Percentiles rank a stretch among this genome's conserved stretches.
These are phyloP conservation scores for Cheilosia pagana DNA, from an alignment of 2,888 invertebrate genomes.

Conservation along the genomic window DNA sequence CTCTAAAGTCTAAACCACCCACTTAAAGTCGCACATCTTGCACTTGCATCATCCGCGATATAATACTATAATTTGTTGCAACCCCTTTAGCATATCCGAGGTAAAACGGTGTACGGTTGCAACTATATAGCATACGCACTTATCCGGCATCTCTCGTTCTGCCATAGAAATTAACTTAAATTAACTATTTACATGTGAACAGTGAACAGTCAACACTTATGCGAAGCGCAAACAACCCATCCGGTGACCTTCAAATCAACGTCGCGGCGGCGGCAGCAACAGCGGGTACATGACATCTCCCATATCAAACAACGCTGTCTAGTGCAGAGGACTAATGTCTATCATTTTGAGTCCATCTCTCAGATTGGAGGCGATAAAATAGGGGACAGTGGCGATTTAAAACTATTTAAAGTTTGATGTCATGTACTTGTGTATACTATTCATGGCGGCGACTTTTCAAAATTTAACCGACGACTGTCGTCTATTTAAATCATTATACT, in stretches of 20 bases:
- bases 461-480: not conserved
- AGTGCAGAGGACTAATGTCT: conserved; percentile 39
- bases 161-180: conserved; percentile 62
- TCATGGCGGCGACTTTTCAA: no score
- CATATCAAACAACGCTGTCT: conserved; percentile 38
- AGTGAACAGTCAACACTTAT: no score
- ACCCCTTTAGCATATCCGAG: conserved; percentile 10
- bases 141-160: conserved; percentile 22
- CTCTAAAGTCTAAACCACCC: conserved; percentile 30
- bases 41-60: conserved; percentile 46
- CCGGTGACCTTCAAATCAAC: conserved; percentile 73
- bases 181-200: conserved; percentile 71
- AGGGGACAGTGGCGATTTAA: conserved; percentile 55
- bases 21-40: conserved; percentile 33
- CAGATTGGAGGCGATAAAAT: conserved; percentile 61
- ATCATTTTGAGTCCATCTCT: conserved; percentile 43
- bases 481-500: not conserved
- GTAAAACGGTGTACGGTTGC: conserved; percentile 7
- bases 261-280: not conserved
- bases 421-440: not conserved
- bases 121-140: conserved; percentile 50
- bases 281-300: conserved; percentile 35
- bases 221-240: conserved; percentile 69
- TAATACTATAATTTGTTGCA: conserved; percentile 17
- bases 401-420: conserved; percentile 40